Percentiles rank a stretch among this genome's conserved stretches.
These are phyloP conservation scores for Nipponia nippon DNA, from an alignment of 2,113 vertebrate genomes.

Conservation along the genomic window DNA sequence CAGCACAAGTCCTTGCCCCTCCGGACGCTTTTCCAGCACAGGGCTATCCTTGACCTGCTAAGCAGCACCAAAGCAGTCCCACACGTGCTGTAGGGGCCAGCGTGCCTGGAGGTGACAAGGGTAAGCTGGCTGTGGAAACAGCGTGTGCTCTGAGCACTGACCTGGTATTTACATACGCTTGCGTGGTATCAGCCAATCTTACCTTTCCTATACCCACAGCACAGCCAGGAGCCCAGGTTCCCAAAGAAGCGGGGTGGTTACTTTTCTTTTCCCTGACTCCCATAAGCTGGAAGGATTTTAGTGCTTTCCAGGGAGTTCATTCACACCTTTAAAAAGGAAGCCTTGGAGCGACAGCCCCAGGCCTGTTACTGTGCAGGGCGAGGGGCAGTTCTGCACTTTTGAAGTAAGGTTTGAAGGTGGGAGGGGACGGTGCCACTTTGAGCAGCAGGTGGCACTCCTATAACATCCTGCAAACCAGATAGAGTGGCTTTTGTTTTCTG, in stretches of 20 bases:
- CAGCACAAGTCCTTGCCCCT: not conserved
- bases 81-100: accelerated
- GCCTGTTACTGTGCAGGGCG: accelerated
- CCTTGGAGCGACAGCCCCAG: not conserved
- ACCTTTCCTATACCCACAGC: not conserved
- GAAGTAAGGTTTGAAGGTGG: accelerated
- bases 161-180: accelerated
- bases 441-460: not conserved
- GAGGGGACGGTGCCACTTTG: accelerated
- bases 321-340: not conserved
- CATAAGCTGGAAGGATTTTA: accelerated
- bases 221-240: too few relatives aligned
- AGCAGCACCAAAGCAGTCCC: not conserved
- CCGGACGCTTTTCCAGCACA: too few relatives aligned
- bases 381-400: too few relatives aligned
- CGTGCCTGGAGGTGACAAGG: accelerated
- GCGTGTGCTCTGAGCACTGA: too few relatives aligned
- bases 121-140: not conserved
- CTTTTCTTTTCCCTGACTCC: not conserved
- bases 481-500: accelerated
- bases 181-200: not conserved
- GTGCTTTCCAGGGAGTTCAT: not conserved
- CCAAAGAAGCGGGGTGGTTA: not conserved
- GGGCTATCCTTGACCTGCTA: not conserved
- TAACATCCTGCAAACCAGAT: accelerated